Evolutionary conservation across 2,888 invertebrate species (phyloP), one percentile per base, ranked within the genome.

Genomic region (Tryphoninae sp.): DNA sequence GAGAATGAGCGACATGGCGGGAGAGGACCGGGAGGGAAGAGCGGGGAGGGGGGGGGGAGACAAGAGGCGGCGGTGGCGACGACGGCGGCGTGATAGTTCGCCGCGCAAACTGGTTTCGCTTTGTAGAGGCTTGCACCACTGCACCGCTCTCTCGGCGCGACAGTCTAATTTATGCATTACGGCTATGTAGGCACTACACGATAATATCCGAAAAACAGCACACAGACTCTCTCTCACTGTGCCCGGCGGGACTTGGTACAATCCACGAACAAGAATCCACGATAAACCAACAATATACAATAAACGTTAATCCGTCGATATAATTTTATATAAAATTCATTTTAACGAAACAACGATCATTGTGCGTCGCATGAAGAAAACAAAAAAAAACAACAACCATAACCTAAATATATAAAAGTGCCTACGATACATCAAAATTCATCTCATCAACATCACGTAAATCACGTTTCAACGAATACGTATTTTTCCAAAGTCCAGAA

Each of bases 111-210:
- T 91, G 91, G 91, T 91, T 91, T 91, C 89, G 90, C 90, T 89
- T 90, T 89, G 90, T 89, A 88, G 89, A 81, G 91, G 91, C 91
- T 91, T 91, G 91, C 90, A 91, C 89, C 90, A 87, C 88, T 91
- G 91, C 91, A 90, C 87, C 90, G 89, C 88, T 89, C 89, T 88
- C 89, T 89, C 89, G 89, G 88, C 88, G 87, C 90, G 90, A 88
- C 92, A 92, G 92, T 92, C 92, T 91, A 91, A 92, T 91, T 92
- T 91, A 92, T 92, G 92, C 90, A 91, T 91, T 89, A 91, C 91
- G 92, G 91, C 91, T 92, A 92, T 92, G 92, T 92, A 92, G 92
- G 92, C 91, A 92, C 91, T 89, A 89, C 89, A 91, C 88, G 90
- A 88, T 88, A 87, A 83, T 84, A 81, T 76, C 83, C 80, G 79